Percentiles rank a stretch among this genome's conserved stretches.
Evolutionary conservation across 2,797 vertebrate genomes (phyloP).

Genomic region (Pachyuromys duprasi): DNA sequence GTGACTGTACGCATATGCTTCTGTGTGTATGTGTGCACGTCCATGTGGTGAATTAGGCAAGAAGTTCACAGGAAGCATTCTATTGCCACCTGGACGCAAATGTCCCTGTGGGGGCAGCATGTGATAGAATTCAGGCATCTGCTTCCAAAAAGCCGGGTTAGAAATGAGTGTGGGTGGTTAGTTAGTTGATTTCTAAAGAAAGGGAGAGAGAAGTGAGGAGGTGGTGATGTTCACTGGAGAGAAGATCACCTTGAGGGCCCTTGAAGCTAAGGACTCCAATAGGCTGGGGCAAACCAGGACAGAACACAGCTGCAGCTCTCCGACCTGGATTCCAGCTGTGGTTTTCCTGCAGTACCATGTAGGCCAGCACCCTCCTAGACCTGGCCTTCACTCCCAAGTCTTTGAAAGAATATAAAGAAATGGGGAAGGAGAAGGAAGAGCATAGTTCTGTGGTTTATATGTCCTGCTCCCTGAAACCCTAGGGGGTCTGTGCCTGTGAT

Average conservation of each 20-base stretch:
- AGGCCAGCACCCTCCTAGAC: not conserved
- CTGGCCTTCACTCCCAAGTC: not conserved
- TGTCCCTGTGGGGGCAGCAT: not conserved
- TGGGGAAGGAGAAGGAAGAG: not conserved
- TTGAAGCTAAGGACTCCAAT: not conserved
- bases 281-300: not conserved
- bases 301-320: not conserved
- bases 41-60: not conserved
- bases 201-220: not conserved
- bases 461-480: not conserved
- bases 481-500: not conserved
- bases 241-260: not conserved
- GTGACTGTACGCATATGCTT: not conserved
- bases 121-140: not conserved
- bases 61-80: not conserved
- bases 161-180: not conserved
- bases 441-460: not conserved
- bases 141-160: not conserved
- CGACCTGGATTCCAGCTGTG: not conserved
- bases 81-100: not conserved
- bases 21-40: not conserved
- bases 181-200: constrained; percentile 40
- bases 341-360: too few relatives aligned
- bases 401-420: not conserved
- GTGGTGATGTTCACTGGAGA: not conserved